These are phyloP conservation scores for Liodrosophila aerea DNA, from an alignment of 2,888 invertebrate genomes.

Conservation along the genomic window DNA sequence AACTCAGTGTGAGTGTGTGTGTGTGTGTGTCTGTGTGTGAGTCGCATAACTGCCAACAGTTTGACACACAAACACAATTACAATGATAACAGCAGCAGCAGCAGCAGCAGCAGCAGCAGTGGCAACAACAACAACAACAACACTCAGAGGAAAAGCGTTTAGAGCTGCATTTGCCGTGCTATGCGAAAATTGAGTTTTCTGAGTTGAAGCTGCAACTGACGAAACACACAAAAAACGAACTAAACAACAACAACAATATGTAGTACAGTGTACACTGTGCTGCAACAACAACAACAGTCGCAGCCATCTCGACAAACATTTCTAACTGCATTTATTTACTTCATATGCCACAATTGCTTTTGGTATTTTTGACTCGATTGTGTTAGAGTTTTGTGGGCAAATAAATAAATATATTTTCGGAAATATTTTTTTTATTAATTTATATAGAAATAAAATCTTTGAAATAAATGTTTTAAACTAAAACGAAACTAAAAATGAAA, in stretches of 20 bases:
- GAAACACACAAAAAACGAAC: conserved; percentile 6
- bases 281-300: neutral
- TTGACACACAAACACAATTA: conserved; percentile 78
- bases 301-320: conserved; percentile 12
- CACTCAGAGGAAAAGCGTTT: conserved; percentile 42
- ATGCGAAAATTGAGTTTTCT: conserved; percentile 57
- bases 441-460: no score
- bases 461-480: no score
- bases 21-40: conserved; percentile 26
- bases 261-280: no score
- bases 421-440: no score
- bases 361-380: no score
- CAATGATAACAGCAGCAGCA: conserved; percentile 48
- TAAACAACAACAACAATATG: conserved; percentile 8
- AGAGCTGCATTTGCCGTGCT: conserved; percentile 42
- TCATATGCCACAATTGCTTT: no score
- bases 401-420: no score
- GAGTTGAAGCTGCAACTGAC: conserved; percentile 25
- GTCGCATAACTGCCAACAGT: conserved; percentile 66
- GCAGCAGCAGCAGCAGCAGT: no score
- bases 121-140: conserved; percentile 12
- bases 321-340: no score
- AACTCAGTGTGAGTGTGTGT: conserved; percentile 9
- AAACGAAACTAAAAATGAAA: no score
- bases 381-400: no score